Conservation (phyloP, 2,888 invertebrate genomes). For the Camptogramma bilineatum region DNA sequence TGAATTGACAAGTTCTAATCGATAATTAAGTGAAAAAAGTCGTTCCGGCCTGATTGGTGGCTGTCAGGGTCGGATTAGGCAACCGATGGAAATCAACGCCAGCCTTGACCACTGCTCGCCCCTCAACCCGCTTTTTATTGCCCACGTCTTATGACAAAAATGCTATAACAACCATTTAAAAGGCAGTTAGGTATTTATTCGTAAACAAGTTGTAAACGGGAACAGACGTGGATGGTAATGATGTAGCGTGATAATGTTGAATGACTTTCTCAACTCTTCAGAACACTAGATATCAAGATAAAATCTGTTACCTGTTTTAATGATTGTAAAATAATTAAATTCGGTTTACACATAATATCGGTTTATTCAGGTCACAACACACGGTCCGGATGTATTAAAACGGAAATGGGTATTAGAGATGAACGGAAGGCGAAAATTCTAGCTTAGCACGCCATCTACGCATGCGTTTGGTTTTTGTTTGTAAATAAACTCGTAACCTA, state of each 20-base stretch:
- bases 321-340: background rate
- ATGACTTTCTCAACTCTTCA: background rate
- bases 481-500: constrained; percentile 20
- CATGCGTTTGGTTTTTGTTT: constrained; percentile 18
- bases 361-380: constrained; percentile 50
- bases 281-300: background rate
- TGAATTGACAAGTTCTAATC: constrained; percentile 59
- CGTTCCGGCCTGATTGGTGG: constrained; percentile 82
- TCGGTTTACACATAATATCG: constrained; percentile 2
- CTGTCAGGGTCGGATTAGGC: constrained; percentile 80
- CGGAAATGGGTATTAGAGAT: constrained; percentile 67
- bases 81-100: constrained; percentile 74
- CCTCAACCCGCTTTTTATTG: constrained; percentile 71
- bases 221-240: constrained; percentile 23
- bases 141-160: constrained; percentile 52
- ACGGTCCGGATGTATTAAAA: constrained; percentile 53
- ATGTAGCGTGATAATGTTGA: background rate
- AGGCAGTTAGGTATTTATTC: constrained; percentile 32
- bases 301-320: background rate
- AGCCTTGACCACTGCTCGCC: constrained; percentile 76
- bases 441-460: constrained; percentile 60
- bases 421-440: constrained; percentile 71
- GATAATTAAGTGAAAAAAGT: constrained; percentile 74
- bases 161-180: constrained; percentile 35
- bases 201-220: constrained; percentile 40